phyloP scores from a whole-genome alignment of 64 coral and sea anemone species.

The Hydrozoanthus tunicans region DNA sequence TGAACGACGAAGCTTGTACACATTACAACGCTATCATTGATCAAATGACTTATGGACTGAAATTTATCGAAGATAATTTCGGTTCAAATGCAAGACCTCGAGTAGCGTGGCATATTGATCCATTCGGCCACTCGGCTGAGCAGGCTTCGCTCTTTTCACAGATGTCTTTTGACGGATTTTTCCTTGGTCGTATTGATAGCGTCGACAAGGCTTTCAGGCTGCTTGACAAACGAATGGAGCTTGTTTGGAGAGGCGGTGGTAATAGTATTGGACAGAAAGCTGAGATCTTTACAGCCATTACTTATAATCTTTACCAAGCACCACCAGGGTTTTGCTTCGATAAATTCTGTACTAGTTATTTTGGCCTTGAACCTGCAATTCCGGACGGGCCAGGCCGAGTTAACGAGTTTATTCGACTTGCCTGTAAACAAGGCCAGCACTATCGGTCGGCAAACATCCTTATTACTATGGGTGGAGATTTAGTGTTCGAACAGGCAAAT shows the following conservation, averaged over 20 bases:
- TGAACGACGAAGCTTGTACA: conserved; percentile 39
- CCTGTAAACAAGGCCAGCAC: neutral
- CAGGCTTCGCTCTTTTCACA: conserved; percentile 32
- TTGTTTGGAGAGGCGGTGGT: conserved; percentile 15
- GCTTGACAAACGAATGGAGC: neutral
- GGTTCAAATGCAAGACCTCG: conserved; percentile 41
- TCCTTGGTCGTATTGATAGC: conserved; percentile 6
- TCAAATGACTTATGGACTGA: conserved; percentile 56
- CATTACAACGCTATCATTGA: conserved; percentile 55
- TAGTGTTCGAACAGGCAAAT: neutral
- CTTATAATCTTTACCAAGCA: conserved; percentile 4
- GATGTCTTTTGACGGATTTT: conserved; percentile 40
- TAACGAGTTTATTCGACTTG: conserved; percentile 19
- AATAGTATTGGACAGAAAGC: neutral
- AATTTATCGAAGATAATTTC: conserved; percentile 53
- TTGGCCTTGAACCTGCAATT: neutral
- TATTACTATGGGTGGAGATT: conserved; percentile 29
- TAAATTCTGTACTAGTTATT: neutral
- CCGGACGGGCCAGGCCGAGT: conserved; percentile 2
- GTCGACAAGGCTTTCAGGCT: neutral
- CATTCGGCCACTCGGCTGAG: conserved; percentile 33
- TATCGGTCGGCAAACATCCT: conserved; percentile 5
- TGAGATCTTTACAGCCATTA: conserved; percentile 8
- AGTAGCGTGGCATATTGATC: conserved; percentile 52
- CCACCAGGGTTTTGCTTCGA: conserved; percentile 32